Evolutionary conservation across 1,140 invertebrate species (phyloP).

Genomic region (Solenopsis invicta): DNA sequence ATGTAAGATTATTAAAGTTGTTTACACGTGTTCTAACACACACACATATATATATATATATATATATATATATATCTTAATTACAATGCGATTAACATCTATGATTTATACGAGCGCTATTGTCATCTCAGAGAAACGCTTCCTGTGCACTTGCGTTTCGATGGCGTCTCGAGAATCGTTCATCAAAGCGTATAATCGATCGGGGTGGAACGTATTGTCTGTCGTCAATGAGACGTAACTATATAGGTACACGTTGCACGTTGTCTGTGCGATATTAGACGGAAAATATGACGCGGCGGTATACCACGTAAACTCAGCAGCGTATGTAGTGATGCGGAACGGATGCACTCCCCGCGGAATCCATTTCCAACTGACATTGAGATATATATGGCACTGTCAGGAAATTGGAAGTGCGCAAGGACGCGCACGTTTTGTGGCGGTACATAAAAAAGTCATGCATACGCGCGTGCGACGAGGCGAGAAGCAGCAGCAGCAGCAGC

Average conservation of each 20-base stretch:
- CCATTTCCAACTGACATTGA: slow-evolving; percentile 50
- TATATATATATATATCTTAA: too few species aligned
- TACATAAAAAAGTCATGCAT: slow-evolving; percentile 39
- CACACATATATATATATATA: too few species aligned
- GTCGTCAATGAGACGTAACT: slow-evolving; percentile 30
- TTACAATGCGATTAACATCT: not conserved
- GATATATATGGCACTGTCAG: slow-evolving; percentile 25
- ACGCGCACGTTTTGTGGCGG: not conserved
- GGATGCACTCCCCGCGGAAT: slow-evolving; percentile 43
- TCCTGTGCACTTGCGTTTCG: not conserved
- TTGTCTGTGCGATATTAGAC: slow-evolving; percentile 37
- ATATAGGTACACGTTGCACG: not conserved
- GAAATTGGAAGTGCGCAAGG: slow-evolving; percentile 47
- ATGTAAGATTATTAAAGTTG: not conserved
- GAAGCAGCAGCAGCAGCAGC: too few species aligned
- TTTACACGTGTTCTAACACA: not conserved
- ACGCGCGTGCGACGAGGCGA: not conserved
- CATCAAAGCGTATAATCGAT: slow-evolving; percentile 44
- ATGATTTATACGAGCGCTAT: not conserved
- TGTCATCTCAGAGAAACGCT: not conserved
- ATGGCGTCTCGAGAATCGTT: slow-evolving; percentile 22
- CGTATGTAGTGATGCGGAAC: slow-evolving; percentile 35
- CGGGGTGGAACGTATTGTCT: slow-evolving; percentile 37
- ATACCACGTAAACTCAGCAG: not conserved
- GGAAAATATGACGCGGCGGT: slow-evolving; percentile 42